phyloP scores from a whole-genome alignment of 2,888 invertebrate genomes.

The Acanthosepion esculentum region DNA sequence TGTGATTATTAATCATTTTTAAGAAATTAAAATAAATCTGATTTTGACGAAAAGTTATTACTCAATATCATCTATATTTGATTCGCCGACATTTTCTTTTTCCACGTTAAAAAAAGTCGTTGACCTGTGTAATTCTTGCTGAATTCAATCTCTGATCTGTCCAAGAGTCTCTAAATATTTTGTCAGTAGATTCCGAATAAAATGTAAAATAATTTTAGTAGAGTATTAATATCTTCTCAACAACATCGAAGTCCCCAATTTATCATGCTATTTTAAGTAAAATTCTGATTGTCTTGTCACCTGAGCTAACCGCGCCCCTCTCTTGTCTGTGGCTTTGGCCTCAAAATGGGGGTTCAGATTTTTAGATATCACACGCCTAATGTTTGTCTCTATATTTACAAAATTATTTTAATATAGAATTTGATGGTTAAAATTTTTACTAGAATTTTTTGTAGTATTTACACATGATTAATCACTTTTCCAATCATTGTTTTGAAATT shows the following conservation, averaged over 20 bases:
- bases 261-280: neutral
- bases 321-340: slow-evolving; percentile 7
- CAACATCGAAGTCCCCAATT: neutral
- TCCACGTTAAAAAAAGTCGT: slow-evolving; percentile 14
- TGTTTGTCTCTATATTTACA: neutral
- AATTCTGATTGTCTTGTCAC: neutral
- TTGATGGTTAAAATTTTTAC: neutral
- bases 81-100: neutral
- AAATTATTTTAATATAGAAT: neutral
- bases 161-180: neutral
- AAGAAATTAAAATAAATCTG: neutral
- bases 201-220: neutral
- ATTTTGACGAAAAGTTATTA: neutral
- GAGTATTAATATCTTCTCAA: neutral
- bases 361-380: neutral
- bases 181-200: neutral
- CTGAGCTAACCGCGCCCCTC: slow-evolving; percentile 33
- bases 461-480: neutral
- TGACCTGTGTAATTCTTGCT: neutral
- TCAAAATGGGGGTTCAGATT: neutral
- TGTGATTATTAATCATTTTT: neutral
- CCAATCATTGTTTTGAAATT: neutral
- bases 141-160: neutral
- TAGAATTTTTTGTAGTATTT: neutral
- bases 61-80: neutral